These are phyloP conservation scores for Alosa alosa DNA, from an alignment of 2,113 vertebrate species.

Conservation along the genomic window DNA sequence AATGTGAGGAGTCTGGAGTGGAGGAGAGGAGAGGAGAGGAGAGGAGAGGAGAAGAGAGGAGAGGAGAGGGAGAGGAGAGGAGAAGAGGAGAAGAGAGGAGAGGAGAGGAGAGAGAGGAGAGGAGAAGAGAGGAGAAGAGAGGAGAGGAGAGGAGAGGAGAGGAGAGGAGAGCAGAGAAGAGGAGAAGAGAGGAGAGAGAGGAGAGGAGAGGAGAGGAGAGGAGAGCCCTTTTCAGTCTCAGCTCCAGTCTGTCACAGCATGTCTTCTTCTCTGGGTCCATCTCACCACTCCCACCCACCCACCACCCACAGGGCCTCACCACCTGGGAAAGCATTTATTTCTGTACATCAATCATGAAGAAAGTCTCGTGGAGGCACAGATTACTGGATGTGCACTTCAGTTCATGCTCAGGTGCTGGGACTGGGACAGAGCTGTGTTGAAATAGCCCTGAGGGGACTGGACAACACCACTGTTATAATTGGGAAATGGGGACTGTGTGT, in stretches of 20 bases:
- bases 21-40: background rate
- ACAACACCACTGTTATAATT: background rate
- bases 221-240: background rate
- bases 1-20: no score
- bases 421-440: no score
- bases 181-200: no score
- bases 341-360: background rate
- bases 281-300: background rate
- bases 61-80: no score
- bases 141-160: background rate
- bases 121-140: no score
- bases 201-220: background rate
- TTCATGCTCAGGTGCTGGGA: background rate
- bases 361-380: no score
- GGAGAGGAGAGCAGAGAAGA: background rate
- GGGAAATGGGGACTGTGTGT: background rate
- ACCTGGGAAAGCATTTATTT: background rate
- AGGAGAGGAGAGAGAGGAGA: background rate
- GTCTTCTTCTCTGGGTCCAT: background rate
- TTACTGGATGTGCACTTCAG: no score
- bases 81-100: no score
- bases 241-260: no score
- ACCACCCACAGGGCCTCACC: background rate
- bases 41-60: background rate
- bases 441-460: background rate